phyloP scores from a whole-genome alignment of 1,140 invertebrate species.

The Drosophila kurseongensis region DNA sequence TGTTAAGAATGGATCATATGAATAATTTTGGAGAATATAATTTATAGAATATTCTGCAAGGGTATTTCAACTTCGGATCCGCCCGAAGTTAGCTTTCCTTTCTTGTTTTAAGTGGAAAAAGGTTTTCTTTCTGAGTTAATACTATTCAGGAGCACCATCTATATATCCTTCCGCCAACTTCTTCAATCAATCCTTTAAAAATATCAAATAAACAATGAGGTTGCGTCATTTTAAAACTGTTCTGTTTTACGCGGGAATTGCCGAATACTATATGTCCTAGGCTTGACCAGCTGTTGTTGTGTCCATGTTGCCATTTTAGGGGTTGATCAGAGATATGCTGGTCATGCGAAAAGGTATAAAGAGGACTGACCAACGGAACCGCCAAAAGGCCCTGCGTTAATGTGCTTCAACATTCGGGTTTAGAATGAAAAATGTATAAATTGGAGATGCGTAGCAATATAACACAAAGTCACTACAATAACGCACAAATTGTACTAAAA shows the following conservation, averaged over 20 bases:
- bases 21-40: no score
- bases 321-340: constrained; percentile 64
- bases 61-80: no score
- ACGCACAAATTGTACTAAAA: constrained; percentile 10
- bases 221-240: constrained; percentile 38
- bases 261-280: constrained; percentile 51
- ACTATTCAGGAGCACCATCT: no score
- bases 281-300: constrained; percentile 56
- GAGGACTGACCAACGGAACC: constrained; percentile 50
- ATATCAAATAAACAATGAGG: constrained; percentile 1
- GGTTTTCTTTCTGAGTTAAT: no score
- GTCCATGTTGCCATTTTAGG: constrained; percentile 49
- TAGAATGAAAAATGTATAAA: constrained; percentile 14
- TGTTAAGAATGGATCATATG: no score
- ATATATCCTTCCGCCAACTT: neutral
- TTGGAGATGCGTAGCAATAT: neutral
- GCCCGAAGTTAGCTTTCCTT: no score
- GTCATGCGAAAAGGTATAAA: constrained; percentile 66
- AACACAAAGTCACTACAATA: neutral
- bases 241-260: constrained; percentile 72
- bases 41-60: no score
- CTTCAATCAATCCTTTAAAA: constrained; percentile 33
- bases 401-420: constrained; percentile 9
- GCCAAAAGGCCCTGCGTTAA: constrained; percentile 18
- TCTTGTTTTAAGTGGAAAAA: neutral